phyloP scores from a whole-genome alignment of 2,888 invertebrate genomes.

The Xylota segnis region DNA sequence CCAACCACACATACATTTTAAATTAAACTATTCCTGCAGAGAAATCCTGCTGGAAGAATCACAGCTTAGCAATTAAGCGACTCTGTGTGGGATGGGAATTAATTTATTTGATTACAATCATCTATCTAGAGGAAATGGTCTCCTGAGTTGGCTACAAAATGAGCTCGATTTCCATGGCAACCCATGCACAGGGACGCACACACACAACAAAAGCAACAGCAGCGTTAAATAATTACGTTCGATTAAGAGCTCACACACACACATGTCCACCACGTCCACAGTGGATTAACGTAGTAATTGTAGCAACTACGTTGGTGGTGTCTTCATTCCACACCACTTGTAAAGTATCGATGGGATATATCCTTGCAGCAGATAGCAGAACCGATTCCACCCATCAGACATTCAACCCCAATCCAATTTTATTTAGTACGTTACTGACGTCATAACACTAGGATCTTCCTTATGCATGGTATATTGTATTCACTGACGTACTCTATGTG shows the following conservation, averaged over 20 bases:
- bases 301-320: conserved; percentile 17
- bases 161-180: conserved; percentile 29
- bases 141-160: conserved; percentile 13
- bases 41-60: conserved; percentile 11
- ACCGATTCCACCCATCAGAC: conserved; percentile 9
- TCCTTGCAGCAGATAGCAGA: conserved; percentile 10
- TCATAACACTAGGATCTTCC: conserved; percentile 22
- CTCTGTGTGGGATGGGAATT: conserved; percentile 29
- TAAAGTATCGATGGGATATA: conserved; percentile 35
- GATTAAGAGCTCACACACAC: conserved; percentile 50
- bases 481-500: conserved; percentile 13
- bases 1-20: background rate
- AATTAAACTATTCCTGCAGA: background rate
- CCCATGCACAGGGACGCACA: conserved; percentile 12
- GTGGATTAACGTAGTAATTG: conserved; percentile 23
- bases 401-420: conserved; percentile 33
- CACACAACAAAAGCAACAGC: conserved; percentile 10
- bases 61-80: conserved; percentile 15
- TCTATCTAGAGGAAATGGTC: conserved; percentile 36
- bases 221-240: conserved; percentile 54
- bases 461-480: conserved; percentile 14
- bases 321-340: conserved; percentile 22
- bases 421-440: conserved; percentile 55
- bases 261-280: conserved; percentile 19
- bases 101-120: conserved; percentile 57